Base-by-base conservation (phyloP, 2,113 vertebrate genomes). In the Apodemus speciosus region DNA sequence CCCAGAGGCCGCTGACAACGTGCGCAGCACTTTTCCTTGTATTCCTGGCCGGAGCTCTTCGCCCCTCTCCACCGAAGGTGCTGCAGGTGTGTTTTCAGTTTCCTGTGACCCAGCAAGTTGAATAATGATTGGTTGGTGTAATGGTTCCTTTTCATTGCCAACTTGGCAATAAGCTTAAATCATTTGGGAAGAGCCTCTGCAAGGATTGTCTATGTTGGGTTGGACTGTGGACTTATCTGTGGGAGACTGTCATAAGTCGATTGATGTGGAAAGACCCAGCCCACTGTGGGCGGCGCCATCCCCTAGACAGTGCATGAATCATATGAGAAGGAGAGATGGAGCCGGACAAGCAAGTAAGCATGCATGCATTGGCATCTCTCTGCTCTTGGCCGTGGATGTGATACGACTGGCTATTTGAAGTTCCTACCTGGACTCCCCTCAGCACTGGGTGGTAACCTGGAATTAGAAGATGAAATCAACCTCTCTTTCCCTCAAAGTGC, bases 1-100 rank as follows among this genome's bases (percentile, higher is more conserved):
- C 99, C 99, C 81, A 99, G 98, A 0, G 96, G 66, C 53, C 97
- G 98, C 96, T 98, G 98, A 88, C 99, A 99, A 77, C 99, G 99
- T 9, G 99, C 99, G 0, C 99, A 99, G 0, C 94, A 98, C 68
- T 98, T 97, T 95, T 98, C 98, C 7, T 81, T 95, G 90, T 98
- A 98, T 62, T 98, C 98, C 0, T 58, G 96, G 90, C 90, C 68
- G 0, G 23, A 49, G 2, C 53, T 98, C 97, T 97, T 98, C 2
- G 97, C 91, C 0, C 98, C 98, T 71, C 96, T 98, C 96, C 98
- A 98, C 0, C 98, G 97, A 15, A 99, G 98, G 0, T 99, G 98
- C 96, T 99, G 99, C 87, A 99, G 96, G 27, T 98, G 98, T 0
- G 94, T 64, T 90, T 98, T 99, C 98, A 99, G 97, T 93, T 98